These are phyloP conservation scores for Ladona fulva DNA, from an alignment of 1,140 invertebrate species.

Conservation along the genomic window DNA sequence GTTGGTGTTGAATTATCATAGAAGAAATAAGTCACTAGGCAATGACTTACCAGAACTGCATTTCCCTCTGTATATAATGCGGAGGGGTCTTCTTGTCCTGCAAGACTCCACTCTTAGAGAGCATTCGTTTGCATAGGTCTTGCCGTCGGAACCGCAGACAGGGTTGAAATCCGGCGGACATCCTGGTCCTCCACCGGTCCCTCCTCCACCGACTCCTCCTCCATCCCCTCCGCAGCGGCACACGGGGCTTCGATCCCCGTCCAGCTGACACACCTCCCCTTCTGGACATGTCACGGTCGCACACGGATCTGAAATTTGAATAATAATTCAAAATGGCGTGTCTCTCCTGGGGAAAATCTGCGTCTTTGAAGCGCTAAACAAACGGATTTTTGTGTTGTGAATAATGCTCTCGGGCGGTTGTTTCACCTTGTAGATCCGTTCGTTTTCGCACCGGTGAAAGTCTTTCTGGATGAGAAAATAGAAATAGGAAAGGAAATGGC, in stretches of 20 bases:
- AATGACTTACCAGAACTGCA: slow-evolving; percentile 58
- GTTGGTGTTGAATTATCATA: too few species aligned
- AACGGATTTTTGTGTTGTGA: too few species aligned
- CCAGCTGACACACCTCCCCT: slow-evolving; percentile 74
- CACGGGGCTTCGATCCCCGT: slow-evolving; percentile 61
- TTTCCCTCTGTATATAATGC: slow-evolving; percentile 68
- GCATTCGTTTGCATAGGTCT: slow-evolving; percentile 82
- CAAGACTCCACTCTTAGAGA: slow-evolving; percentile 65
- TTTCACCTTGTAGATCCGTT: too few species aligned
- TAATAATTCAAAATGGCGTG: too few species aligned
- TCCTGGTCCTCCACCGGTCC: slow-evolving; percentile 63
- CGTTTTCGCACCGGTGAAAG: too few species aligned
- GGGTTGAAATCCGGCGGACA: slow-evolving; percentile 71
- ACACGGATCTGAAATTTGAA: slow-evolving; percentile 66
- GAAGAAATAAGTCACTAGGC: too few species aligned
- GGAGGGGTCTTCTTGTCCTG: slow-evolving; percentile 55
- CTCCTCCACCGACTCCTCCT: slow-evolving; percentile 65
- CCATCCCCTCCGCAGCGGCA: slow-evolving; percentile 78
- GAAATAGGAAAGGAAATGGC: too few species aligned
- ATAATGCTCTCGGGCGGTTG: too few species aligned
- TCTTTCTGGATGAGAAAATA: too few species aligned
- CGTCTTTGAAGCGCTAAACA: too few species aligned
- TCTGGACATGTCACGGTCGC: slow-evolving; percentile 58
- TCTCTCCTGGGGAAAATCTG: too few species aligned
- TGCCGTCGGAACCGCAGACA: slow-evolving; percentile 75